Conservation (phyloP, 2,797 vertebrate species). For the Lithobates sylvaticus region DNA sequence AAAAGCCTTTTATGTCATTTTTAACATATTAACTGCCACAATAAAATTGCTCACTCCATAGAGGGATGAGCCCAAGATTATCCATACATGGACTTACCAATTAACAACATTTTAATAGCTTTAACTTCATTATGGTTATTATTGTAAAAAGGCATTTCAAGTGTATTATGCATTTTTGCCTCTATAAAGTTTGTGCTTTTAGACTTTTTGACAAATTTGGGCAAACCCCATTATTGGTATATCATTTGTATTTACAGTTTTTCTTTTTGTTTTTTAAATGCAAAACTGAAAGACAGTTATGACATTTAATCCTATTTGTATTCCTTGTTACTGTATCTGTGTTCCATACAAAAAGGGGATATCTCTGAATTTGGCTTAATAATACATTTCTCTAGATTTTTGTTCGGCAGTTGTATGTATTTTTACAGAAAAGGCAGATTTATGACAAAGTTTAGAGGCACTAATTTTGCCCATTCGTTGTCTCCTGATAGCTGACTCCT, state of each 20-base stretch:
- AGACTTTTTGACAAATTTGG: neutral
- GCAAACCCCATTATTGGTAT: neutral
- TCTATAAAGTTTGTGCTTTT: neutral
- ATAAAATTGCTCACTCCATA: constrained; percentile 3
- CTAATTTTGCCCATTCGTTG: too few relatives aligned
- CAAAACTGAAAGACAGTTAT: neutral
- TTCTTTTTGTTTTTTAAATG: neutral
- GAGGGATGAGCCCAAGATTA: neutral
- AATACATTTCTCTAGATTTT: neutral
- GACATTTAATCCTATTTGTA: neutral
- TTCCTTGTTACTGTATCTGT: neutral
- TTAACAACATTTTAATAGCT: constrained; percentile 20
- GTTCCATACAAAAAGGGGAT: neutral
- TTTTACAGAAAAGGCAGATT: neutral
- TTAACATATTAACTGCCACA: constrained; percentile 12
- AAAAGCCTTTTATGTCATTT: constrained; percentile 7
- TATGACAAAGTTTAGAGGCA: neutral
- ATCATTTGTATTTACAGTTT: neutral
- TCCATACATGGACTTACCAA: neutral
- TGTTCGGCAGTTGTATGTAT: neutral
- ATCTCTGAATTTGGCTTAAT: neutral
- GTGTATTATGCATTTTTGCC: neutral
- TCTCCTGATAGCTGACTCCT: neutral
- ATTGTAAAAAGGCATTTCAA: constrained; percentile 5
- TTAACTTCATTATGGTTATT: neutral